Evolutionary conservation across 53 echinoderm and acorn worm genomes (phyloP).

Genomic region (Temnopleurus reevesii): DNA sequence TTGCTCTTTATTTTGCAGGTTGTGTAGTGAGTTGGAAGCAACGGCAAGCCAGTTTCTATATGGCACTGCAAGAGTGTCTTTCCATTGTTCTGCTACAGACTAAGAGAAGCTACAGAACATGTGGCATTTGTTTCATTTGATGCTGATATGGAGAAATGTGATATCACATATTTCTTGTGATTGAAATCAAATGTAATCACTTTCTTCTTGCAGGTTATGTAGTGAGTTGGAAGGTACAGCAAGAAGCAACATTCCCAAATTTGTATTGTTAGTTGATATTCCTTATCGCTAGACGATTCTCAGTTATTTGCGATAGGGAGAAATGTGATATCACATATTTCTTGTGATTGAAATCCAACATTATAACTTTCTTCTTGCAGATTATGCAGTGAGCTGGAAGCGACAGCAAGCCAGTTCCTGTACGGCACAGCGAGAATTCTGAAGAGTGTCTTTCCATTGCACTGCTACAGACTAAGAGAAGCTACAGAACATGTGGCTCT

Average conservation of each 20-base stretch:
- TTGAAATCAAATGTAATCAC: too few species aligned
- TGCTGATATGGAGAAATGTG: too few species aligned
- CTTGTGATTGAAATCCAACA: too few species aligned
- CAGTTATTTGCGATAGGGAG: too few species aligned
- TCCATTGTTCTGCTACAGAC: conserved; percentile 81
- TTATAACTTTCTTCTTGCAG: conserved; percentile 56
- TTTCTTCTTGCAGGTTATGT: too few species aligned
- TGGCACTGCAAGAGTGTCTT: conserved; percentile 93
- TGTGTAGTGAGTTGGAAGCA: conserved; percentile 76
- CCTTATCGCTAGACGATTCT: too few species aligned
- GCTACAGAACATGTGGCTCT: conserved; percentile 85
- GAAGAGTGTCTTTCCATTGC: conserved; percentile 84
- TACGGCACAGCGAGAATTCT: conserved; percentile 83
- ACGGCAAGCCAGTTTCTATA: conserved; percentile 83
- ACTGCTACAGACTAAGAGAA: conserved; percentile 85
- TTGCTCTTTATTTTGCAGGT: conserved; percentile 58
- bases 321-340: too few species aligned
- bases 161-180: too few species aligned
- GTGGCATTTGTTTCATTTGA: conserved; percentile 84
- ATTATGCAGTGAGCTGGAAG: conserved; percentile 77
- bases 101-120: conserved; percentile 87
- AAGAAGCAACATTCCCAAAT: too few species aligned
- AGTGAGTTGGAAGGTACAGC: too few species aligned
- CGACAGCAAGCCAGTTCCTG: conserved; percentile 84
- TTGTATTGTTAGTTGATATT: too few species aligned